phyloP scores from a whole-genome alignment of 2,888 invertebrate species.

The Yponomeuta cagnagella region DNA sequence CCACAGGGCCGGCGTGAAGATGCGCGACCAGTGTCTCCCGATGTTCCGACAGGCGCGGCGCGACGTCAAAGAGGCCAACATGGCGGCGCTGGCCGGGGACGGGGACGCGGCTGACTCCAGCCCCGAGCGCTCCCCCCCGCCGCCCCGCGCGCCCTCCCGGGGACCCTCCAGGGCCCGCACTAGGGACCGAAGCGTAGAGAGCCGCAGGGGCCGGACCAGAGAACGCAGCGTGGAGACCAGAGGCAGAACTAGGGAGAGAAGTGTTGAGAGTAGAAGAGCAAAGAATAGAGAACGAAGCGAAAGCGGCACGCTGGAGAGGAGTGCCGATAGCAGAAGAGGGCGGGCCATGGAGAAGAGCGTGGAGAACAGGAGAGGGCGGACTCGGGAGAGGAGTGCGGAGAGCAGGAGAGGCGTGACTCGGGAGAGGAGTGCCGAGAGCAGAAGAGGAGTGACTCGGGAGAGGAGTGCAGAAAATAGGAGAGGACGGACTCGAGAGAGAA shows the following conservation, averaged over 20 bases:
- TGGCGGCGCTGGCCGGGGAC: slow-evolving; percentile 47
- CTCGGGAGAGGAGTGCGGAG: not conserved
- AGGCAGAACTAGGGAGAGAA: not conserved
- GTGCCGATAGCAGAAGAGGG: not conserved
- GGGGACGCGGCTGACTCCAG: slow-evolving; percentile 31
- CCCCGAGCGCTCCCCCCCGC: slow-evolving; percentile 22
- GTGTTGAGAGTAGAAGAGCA: not conserved
- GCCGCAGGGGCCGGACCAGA: not conserved
- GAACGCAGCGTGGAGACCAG: not conserved
- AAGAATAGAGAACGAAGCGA: no score
- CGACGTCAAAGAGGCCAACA: slow-evolving; percentile 80
- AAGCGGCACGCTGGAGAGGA: not conserved
- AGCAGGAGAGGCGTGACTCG: not conserved
- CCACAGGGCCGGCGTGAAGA: slow-evolving; percentile 86
- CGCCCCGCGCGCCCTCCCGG: slow-evolving; percentile 1
- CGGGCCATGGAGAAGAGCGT: not conserved
- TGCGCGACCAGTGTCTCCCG: slow-evolving; percentile 90
- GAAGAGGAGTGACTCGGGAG: not conserved
- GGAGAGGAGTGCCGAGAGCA: not conserved
- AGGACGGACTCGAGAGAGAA: not conserved
- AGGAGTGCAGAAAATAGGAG: not conserved
- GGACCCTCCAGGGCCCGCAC: slow-evolving; percentile 1
- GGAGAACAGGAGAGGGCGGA: not conserved
- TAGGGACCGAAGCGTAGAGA: no score
- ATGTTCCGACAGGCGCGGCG: slow-evolving; percentile 87